Evolutionary conservation across 1,140 invertebrate genomes (phyloP), one percentile per base, ranked within the genome.

Genomic region (Neodiprion virginianus): DNA sequence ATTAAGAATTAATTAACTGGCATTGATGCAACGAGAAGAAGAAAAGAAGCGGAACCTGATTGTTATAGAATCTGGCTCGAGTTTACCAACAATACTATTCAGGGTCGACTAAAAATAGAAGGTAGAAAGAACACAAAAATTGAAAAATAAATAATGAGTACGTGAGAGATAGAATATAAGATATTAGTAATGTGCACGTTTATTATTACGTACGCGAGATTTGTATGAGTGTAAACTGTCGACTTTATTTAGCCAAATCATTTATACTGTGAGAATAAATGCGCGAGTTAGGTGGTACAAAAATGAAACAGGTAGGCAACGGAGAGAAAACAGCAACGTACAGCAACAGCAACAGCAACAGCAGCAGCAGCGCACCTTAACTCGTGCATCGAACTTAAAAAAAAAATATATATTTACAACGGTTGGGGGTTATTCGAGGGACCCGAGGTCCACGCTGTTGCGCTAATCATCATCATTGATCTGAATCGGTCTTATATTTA

Each of bases 41-140:
- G 28, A 40, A 40, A 40, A 40, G 28, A 40, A 1, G 0, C 28
- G 5, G 28, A 40, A 40, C 5, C 28, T 40, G 28, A 40, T 40
- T 40, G 28, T 40, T 40, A 40, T 40, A 40, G 28, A 40, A 40
- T 40, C 28, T 40, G 28, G 53, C 53, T 61, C 11, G 53, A 61
- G 53, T 61, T 61, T 61, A 61, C 53, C n/a, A 61, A 61, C 53
- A 61, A 61, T 61, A 61, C 8, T 61, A 61, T 61, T 61, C 53
- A 61, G 53, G 53, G 53, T 61, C 53, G 53, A 12, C 11, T 61
- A 9, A 61, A 61, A 14, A 61, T 61, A 61, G 53, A 61, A 11
- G 53, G 53, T 61, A n/a, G 53, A 4, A 61, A 12, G 8, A 61
- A 61, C n/a, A 8, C 11, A 12, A 12, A 2, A 40, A 40, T 40